These are phyloP conservation scores for Anas flavirostris DNA, from an alignment of 2,797 vertebrate species.

Conservation along the genomic window DNA sequence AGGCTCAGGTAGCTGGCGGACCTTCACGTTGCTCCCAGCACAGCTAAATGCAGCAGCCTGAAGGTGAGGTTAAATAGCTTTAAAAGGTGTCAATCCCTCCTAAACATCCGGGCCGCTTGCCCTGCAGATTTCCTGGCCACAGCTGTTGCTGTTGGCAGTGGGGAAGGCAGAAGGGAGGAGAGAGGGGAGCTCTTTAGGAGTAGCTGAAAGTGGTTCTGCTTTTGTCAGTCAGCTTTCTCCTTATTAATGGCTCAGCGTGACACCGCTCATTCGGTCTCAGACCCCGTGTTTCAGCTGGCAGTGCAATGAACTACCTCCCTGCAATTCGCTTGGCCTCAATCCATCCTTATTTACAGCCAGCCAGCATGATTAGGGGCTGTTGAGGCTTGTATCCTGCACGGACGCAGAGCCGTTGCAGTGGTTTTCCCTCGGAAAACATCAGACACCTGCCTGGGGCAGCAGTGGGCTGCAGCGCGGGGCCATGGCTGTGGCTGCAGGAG, in stretches of 20 bases:
- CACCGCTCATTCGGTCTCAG: background rate
- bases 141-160: background rate
- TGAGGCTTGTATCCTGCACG: background rate
- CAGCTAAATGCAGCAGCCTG: background rate
- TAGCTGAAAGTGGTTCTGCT: background rate
- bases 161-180: background rate
- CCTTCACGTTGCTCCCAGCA: background rate
- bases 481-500: no score
- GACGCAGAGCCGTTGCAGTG: accelerated
- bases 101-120: background rate
- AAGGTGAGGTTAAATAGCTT: background rate
- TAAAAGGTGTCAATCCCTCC: background rate
- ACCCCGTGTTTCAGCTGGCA: background rate
- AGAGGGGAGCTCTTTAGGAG: background rate
- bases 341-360: background rate
- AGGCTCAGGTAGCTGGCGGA: background rate
- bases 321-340: background rate
- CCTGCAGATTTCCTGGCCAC: accelerated
- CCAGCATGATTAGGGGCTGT: background rate
- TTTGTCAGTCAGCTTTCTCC: background rate
- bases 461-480: no score
- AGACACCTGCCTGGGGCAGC: background rate
- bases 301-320: background rate
- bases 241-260: constrained; percentile 8
- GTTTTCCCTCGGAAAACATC: background rate